These are phyloP conservation scores for Strigamia transsilvanica DNA, from an alignment of 2,888 invertebrate genomes.

Conservation along the genomic window DNA sequence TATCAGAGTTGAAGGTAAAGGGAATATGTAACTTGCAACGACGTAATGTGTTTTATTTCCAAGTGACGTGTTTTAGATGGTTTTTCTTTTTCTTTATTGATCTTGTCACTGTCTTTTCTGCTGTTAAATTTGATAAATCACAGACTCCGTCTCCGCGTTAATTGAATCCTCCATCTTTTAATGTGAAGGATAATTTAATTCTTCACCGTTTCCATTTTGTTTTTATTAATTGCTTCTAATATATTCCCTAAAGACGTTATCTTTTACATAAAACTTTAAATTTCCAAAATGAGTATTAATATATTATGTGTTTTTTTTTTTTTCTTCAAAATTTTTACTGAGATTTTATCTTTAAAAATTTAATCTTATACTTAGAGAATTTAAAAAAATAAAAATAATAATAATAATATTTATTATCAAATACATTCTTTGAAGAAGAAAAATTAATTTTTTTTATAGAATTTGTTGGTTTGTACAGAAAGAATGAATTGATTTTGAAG, in stretches of 20 bases:
- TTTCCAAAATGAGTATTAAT: background rate
- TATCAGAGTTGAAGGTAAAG: conserved; percentile 3
- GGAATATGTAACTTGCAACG: background rate
- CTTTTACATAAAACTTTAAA: background rate
- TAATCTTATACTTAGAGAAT: no score
- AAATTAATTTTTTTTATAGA: no score
- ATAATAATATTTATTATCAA: no score
- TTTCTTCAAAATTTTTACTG: background rate
- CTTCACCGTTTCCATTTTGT: conserved; percentile 3
- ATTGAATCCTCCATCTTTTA: conserved; percentile 30
- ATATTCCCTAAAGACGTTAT: background rate
- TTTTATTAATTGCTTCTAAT: conserved; percentile 8
- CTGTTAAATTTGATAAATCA: conserved; percentile 26
- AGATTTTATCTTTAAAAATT: background rate
- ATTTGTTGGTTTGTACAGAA: no score
- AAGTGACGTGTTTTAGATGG: background rate
- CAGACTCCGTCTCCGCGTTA: conserved; percentile 13
- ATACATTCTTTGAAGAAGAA: no score
- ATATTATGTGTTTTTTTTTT: no score
- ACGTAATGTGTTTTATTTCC: background rate
- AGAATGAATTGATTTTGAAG: no score
- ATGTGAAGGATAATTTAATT: conserved; percentile 26
- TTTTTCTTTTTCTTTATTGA: background rate
- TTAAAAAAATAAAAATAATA: background rate
- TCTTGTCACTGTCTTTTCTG: conserved; percentile 11